phyloP scores from a whole-genome alignment of 2,113 vertebrate genomes.

The Excalfactoria chinensis region DNA sequence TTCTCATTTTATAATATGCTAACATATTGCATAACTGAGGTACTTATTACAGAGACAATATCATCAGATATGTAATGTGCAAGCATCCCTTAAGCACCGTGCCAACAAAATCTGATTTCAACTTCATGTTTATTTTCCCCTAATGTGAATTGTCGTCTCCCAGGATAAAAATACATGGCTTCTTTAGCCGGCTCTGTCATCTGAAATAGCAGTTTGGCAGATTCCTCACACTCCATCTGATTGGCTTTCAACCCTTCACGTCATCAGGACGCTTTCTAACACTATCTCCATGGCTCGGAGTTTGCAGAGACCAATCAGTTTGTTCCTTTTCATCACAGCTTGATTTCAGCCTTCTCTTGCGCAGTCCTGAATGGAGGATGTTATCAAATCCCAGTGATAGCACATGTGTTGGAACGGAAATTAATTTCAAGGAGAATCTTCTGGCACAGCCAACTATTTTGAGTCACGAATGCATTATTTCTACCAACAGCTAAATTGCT shows the following conservation, averaged over 20 bases:
- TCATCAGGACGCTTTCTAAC: background rate
- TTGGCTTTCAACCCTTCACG: constrained; percentile 16
- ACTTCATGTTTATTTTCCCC: background rate
- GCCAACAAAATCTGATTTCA: background rate
- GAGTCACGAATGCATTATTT: background rate
- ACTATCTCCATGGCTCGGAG: constrained; percentile 55
- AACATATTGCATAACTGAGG: background rate
- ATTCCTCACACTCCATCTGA: background rate
- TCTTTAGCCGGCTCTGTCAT: background rate
- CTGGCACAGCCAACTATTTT: background rate
- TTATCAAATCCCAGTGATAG: background rate
- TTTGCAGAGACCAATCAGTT: constrained; percentile 41
- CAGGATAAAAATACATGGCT: constrained; percentile 21
- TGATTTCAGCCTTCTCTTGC: background rate
- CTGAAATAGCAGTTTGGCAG: background rate
- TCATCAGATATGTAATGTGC: background rate
- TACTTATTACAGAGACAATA: too few species aligned
- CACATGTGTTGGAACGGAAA: background rate
- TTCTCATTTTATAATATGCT: background rate
- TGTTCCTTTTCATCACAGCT: background rate
- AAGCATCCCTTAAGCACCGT: background rate
- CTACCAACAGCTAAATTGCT: background rate
- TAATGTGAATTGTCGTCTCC: background rate
- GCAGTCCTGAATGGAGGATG: background rate
- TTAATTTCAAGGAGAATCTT: constrained; percentile 3